Evolutionary conservation across 2,113 vertebrate species (phyloP).

Genomic region (Pungitius pungitius): DNA sequence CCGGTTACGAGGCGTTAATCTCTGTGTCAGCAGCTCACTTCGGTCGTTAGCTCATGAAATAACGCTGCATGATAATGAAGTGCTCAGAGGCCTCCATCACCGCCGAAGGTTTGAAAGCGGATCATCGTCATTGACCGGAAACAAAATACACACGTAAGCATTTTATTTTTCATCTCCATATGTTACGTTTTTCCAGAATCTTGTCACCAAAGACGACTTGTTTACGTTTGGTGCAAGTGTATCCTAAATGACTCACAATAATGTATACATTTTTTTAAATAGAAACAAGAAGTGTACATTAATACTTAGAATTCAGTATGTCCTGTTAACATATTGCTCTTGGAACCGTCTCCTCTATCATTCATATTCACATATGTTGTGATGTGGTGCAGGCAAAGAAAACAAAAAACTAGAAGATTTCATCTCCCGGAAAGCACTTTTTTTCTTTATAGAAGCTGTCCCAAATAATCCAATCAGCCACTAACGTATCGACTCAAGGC

Average conservation of each 20-base stretch:
- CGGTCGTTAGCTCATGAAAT: constrained; percentile 26
- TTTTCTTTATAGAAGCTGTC: background rate
- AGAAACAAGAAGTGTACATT: background rate
- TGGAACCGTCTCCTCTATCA: background rate
- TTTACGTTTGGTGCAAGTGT: background rate
- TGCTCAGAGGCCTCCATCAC: constrained; percentile 10
- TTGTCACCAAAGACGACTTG: background rate
- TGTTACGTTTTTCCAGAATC: background rate
- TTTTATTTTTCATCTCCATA: background rate
- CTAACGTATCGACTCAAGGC: background rate
- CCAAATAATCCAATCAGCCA: background rate
- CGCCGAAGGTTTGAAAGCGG: background rate
- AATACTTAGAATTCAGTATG: background rate
- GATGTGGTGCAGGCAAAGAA: background rate
- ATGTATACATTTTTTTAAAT: background rate
- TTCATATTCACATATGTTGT: background rate
- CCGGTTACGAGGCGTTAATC: constrained; percentile 32
- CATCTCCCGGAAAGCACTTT: background rate
- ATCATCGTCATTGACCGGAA: background rate
- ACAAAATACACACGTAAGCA: background rate
- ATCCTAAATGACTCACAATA: background rate
- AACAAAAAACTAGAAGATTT: background rate
- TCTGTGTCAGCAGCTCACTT: constrained; percentile 15
- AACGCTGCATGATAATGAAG: constrained; percentile 8
- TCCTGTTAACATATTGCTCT: background rate